Evolutionary conservation across 2,888 invertebrate genomes (phyloP), one percentile per base, ranked within the genome.

Genomic region (Lordiphosa fenestrarum): DNA sequence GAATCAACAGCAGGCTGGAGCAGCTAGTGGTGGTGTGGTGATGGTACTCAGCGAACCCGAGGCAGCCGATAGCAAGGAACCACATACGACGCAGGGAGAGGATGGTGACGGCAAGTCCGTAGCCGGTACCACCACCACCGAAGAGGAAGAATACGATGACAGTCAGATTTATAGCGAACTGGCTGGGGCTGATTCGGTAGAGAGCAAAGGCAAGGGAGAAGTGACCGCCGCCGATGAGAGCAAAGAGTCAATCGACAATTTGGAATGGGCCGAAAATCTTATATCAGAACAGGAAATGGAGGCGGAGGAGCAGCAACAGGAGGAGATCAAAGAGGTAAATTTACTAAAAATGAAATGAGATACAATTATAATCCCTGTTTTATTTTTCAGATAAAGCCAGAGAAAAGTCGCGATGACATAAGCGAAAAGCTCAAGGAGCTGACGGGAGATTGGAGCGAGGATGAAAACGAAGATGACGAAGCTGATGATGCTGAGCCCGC

Each of bases 401-500:
- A 80, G 21, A 84, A 74, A 13, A 73, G 80, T 36, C 76, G 80
- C 13, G 88, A 88, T 55, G 87, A 87, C 53, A 87, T 89, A 39
- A 88, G 86, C 39, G 73, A 86, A 52, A 89, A 89, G 64, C 71
- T 88, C 30, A 88, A 88, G 40, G 86, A 88, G 63, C 66, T 89
- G 6, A 88, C 89, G 7, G 88, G 88, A 7, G 89, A 90, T 73
- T 90, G 89, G 90, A 78, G 86, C 1, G 89, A 89, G 50, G 89
- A 90, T 65, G 90, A 89, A 33, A 86, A 86, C 49, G 89, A 88
- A 2, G 85, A 86, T 1, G 83, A 86, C 0, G 78, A 56, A 1
- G 75, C 78, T 6, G 66, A 63, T 2, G 37, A 51, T 25, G 63
- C 67, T 0, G 71, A 70, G 46, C 51, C 64, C 9, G 64, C 55